phyloP scores from a whole-genome alignment of 1,140 invertebrate genomes.

The Bombus sylvicola region DNA sequence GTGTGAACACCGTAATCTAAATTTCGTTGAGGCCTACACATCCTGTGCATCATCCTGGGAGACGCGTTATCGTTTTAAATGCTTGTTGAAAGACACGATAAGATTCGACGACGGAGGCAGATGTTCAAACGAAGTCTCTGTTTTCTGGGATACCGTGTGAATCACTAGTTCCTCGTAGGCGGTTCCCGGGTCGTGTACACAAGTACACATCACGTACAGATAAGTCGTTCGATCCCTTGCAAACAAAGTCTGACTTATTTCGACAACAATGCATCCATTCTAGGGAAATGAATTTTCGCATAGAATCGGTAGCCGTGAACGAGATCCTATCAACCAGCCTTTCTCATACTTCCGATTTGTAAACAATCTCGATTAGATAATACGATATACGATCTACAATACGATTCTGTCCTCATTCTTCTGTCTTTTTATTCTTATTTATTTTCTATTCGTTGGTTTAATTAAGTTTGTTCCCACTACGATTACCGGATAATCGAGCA shows the following conservation, averaged over 20 bases:
- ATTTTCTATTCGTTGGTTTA: not conserved
- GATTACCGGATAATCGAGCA: not conserved
- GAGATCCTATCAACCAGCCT: not conserved
- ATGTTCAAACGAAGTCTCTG: conserved; percentile 11
- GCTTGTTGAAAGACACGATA: conserved; percentile 1
- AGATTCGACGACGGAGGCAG: conserved; percentile 8
- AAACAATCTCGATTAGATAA: conserved; percentile 17
- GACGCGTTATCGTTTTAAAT: not conserved
- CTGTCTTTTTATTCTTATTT: not conserved
- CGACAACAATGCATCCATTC: conserved; percentile 39
- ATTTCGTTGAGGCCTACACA: not conserved
- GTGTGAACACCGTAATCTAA: not conserved
- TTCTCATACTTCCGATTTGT: conserved; percentile 24
- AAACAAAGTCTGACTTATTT: conserved; percentile 20
- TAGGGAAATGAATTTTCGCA: conserved; percentile 60
- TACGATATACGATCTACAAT: not conserved
- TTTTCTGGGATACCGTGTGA: conserved; percentile 59
- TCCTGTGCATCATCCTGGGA: not conserved
- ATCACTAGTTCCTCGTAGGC: conserved; percentile 53
- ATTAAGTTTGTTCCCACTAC: not conserved
- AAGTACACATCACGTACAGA: conserved; percentile 9
- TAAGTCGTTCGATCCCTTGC: conserved; percentile 29
- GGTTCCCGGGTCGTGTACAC: conserved; percentile 37
- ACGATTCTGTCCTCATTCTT: not conserved
- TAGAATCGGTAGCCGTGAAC: conserved; percentile 7